Evolutionary conservation across 2,797 vertebrate species (phyloP).

Genomic region (Sitta carolinensis): DNA sequence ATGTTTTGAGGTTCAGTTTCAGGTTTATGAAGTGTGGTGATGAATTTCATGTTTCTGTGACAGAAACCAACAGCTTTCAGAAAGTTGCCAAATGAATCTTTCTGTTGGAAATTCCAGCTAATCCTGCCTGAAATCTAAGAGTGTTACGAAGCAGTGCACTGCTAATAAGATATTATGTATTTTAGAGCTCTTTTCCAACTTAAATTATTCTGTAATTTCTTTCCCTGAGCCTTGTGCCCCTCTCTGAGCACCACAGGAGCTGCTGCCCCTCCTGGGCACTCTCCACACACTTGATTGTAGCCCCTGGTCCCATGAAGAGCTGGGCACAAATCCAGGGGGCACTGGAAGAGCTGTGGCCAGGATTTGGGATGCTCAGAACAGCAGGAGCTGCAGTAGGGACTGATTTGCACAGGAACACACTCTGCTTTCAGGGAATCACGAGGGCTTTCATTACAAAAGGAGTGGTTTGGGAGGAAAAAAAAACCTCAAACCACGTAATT

Average conservation of each 20-base stretch:
- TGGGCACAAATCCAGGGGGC: background rate
- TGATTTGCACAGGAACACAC: background rate
- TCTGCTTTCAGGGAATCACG: background rate
- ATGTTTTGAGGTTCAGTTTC: background rate
- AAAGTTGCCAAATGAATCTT: background rate
- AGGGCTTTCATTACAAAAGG: background rate
- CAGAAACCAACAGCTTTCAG: background rate
- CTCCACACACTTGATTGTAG: background rate
- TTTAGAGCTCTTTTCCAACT: background rate
- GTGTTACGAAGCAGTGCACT: background rate
- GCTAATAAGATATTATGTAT: background rate
- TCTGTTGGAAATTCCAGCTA: background rate
- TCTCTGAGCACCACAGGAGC: background rate
- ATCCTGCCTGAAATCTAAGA: background rate
- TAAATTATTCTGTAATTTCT: background rate
- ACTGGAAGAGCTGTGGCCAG: background rate
- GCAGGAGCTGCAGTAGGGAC: background rate
- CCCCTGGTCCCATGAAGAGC: background rate
- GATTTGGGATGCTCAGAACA: background rate
- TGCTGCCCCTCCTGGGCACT: background rate
- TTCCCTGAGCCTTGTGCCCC: background rate
- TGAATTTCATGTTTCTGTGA: background rate
- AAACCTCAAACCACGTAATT: background rate
- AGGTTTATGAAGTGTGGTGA: background rate
- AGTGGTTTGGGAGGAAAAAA: background rate